phyloP scores from a whole-genome alignment of 1,140 invertebrate species.

The Drosophila navojoa region DNA sequence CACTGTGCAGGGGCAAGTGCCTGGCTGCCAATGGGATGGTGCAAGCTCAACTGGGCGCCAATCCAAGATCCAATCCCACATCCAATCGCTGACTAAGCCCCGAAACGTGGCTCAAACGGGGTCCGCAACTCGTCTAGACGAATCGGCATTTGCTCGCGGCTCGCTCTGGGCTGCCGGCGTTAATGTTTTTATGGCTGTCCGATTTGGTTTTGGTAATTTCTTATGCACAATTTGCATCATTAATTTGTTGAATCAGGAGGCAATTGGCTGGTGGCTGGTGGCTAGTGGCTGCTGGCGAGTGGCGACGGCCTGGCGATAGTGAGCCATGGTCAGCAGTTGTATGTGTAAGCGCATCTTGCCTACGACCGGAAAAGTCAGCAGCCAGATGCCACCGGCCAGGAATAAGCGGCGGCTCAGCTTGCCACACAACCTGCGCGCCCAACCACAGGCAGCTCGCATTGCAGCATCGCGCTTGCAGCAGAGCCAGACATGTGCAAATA shows the following conservation, averaged over 20 bases:
- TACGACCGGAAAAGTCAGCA: background rate
- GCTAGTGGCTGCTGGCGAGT: background rate
- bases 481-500: constrained; percentile 29
- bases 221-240: constrained; percentile 59
- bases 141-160: constrained; percentile 27
- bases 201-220: constrained; percentile 26
- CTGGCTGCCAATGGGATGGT: background rate
- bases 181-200: constrained; percentile 14
- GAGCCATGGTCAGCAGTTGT: background rate
- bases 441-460: constrained; percentile 22
- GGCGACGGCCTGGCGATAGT: constrained; percentile 24
- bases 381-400: background rate
- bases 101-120: background rate
- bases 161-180: background rate
- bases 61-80: constrained; percentile 6
- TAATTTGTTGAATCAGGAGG: constrained; percentile 57
- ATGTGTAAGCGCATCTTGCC: constrained; percentile 1
- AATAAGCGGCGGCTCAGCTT: constrained; percentile 1
- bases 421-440: constrained; percentile 26
- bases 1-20: constrained; percentile 23
- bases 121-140: constrained; percentile 27
- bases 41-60: background rate
- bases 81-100: constrained; percentile 17
- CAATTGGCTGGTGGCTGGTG: constrained; percentile 7
- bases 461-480: constrained; percentile 32